These are phyloP conservation scores for Quadroppia sp. DNA, from an alignment of 2,888 invertebrate genomes.

Conservation along the genomic window DNA sequence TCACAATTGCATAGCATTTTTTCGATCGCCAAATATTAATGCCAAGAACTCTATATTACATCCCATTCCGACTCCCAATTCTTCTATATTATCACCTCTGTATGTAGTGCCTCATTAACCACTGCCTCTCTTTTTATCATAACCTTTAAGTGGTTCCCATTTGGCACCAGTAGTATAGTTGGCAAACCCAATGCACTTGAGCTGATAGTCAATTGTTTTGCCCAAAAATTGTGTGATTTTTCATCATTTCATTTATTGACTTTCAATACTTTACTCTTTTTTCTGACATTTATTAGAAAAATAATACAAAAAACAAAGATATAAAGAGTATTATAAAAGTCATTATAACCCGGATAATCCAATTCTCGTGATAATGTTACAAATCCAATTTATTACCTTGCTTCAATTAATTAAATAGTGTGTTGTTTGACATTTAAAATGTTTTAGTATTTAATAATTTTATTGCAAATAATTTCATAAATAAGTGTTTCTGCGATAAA, in stretches of 20 bases:
- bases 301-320: too few relatives aligned
- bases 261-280: too few relatives aligned
- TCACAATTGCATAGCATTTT: not conserved
- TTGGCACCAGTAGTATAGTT: not conserved
- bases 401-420: too few relatives aligned
- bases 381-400: too few relatives aligned
- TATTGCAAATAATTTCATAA: too few relatives aligned
- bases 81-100: slow-evolving; percentile 24
- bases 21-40: not conserved
- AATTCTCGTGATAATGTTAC: too few relatives aligned
- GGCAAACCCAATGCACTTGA: not conserved
- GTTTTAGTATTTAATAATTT: too few relatives aligned
- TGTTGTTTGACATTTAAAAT: too few relatives aligned
- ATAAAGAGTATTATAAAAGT: too few relatives aligned
- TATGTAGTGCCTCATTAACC: slow-evolving; percentile 29
- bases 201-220: not conserved
- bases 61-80: not conserved
- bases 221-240: not conserved
- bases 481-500: too few relatives aligned
- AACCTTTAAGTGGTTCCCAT: slow-evolving; percentile 18
- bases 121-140: slow-evolving; percentile 24
- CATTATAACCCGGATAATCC: too few relatives aligned
- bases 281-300: too few relatives aligned
- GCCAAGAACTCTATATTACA: not conserved
- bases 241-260: not conserved